Percentiles rank a stretch among this genome's conserved stretches.
These are phyloP conservation scores for Mastigias papua DNA, from an alignment of 30 jellyfish, hydroid and myxozoan species.

Conservation along the genomic window DNA sequence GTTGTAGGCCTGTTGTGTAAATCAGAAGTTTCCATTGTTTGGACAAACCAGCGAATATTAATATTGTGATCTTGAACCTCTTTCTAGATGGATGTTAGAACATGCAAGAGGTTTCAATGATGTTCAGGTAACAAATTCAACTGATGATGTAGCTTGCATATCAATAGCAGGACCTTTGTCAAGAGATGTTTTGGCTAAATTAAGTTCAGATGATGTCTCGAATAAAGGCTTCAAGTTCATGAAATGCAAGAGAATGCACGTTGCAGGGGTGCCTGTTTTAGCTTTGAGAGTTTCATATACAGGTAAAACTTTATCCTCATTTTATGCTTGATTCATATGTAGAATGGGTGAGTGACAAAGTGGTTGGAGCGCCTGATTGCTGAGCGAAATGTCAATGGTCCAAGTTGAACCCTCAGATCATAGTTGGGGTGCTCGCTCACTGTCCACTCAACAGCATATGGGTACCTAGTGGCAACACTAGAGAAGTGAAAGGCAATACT, in stretches of 20 bases:
- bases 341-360: too few relatives aligned
- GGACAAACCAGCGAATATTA: too few relatives aligned
- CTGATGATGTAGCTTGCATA: constrained; percentile 91
- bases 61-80: background rate
- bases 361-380: too few relatives aligned
- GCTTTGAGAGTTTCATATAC: constrained; percentile 98
- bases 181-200: constrained; percentile 74
- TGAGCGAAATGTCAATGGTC: too few relatives aligned
- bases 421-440: too few relatives aligned
- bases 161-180: constrained; percentile 97
- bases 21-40: too few relatives aligned
- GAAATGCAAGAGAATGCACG: constrained; percentile 84
- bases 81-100: constrained; percentile 87
- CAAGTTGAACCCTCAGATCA: too few relatives aligned
- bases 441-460: too few relatives aligned
- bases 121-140: constrained; percentile 73
- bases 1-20: too few relatives aligned
- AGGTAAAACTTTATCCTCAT: constrained; percentile 51
- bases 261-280: constrained; percentile 93
- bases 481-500: too few relatives aligned
- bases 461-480: too few relatives aligned
- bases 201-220: constrained; percentile 91
- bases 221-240: constrained; percentile 86
- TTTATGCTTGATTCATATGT: background rate
- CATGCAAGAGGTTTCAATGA: constrained; percentile 84